Evolutionary conservation across 1,140 invertebrate species (phyloP).

Genomic region (Ephestia elutella): DNA sequence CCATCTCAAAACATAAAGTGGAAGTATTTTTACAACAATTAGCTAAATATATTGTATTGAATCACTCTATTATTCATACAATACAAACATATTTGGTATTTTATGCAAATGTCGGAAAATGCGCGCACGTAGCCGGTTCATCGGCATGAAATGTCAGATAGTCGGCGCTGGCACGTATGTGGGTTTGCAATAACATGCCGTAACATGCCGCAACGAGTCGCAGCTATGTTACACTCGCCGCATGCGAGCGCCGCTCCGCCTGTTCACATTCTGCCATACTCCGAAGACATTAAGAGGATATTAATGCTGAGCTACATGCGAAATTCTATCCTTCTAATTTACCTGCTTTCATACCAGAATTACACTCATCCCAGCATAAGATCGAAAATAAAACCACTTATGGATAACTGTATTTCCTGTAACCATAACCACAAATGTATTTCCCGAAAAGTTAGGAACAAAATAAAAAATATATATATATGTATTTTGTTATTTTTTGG

Average conservation of each 20-base stretch:
- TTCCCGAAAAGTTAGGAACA: too few relatives aligned
- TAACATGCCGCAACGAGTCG: slow-evolving; percentile 71
- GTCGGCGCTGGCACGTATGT: slow-evolving; percentile 62
- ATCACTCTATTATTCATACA: not conserved
- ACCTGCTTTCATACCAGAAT: too few relatives aligned
- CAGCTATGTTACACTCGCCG: slow-evolving; percentile 65
- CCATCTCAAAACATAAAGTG: too few relatives aligned
- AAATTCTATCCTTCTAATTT: too few relatives aligned
- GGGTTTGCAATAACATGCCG: slow-evolving; percentile 72
- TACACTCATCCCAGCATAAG: too few relatives aligned
- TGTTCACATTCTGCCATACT: slow-evolving; percentile 69
- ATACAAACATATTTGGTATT: slow-evolving; percentile 24
- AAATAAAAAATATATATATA: too few relatives aligned
- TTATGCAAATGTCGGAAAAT: slow-evolving; percentile 46
- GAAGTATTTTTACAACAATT: not conserved
- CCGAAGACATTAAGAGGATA: slow-evolving; percentile 49
- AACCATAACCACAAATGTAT: too few relatives aligned
- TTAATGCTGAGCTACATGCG: not conserved
- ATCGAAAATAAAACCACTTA: too few relatives aligned
- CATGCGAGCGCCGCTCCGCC: slow-evolving; percentile 43
- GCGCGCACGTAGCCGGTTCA: slow-evolving; percentile 56
- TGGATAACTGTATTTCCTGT: too few relatives aligned
- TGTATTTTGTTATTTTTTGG: too few relatives aligned
- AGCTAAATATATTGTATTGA: not conserved
- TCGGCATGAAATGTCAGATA: slow-evolving; percentile 72